Percentiles rank a stretch among this genome's conserved stretches.
phyloP scores from a whole-genome alignment of 2,113 vertebrate genomes.

The Epinephelus fuscoguttatus region DNA sequence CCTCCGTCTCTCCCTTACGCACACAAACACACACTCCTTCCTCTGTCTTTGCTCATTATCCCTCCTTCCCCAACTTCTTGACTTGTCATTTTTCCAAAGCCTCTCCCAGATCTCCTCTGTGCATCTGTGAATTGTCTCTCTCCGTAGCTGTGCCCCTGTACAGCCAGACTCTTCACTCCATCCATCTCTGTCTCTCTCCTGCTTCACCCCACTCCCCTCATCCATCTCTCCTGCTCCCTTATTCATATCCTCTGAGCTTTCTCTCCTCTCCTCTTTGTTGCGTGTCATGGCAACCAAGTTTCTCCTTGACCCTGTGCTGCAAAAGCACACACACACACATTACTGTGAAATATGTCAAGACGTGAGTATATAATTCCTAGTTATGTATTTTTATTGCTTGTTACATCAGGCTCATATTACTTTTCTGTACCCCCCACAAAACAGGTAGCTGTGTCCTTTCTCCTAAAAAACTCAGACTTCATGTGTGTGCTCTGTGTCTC shows the following conservation, averaged over 20 bases:
- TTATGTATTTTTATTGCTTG: neutral
- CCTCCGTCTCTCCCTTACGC: slow-evolving; percentile 22
- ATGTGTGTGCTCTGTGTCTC: no score
- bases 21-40: slow-evolving; percentile 43
- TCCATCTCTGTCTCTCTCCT: slow-evolving; percentile 81
- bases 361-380: neutral
- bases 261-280: slow-evolving; percentile 57
- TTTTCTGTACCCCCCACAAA: no score
- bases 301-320: slow-evolving; percentile 75
- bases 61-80: slow-evolving; percentile 71
- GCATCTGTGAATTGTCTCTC: slow-evolving; percentile 75
- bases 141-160: slow-evolving; percentile 64
- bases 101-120: slow-evolving; percentile 72
- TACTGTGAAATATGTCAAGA: slow-evolving; percentile 41
- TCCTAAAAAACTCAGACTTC: no score
- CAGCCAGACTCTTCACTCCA: slow-evolving; percentile 72
- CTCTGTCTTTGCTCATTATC: slow-evolving; percentile 73
- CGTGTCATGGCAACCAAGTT: slow-evolving; percentile 71
- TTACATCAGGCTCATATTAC: neutral
- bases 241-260: slow-evolving; percentile 80
- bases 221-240: slow-evolving; percentile 78
- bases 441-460: no score
- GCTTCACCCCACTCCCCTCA: slow-evolving; percentile 72
- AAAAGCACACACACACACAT: slow-evolving; percentile 14
- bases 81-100: slow-evolving; percentile 76